Evolutionary conservation across 2,888 invertebrate species (phyloP).

Genomic region (Agrotis clavis): DNA sequence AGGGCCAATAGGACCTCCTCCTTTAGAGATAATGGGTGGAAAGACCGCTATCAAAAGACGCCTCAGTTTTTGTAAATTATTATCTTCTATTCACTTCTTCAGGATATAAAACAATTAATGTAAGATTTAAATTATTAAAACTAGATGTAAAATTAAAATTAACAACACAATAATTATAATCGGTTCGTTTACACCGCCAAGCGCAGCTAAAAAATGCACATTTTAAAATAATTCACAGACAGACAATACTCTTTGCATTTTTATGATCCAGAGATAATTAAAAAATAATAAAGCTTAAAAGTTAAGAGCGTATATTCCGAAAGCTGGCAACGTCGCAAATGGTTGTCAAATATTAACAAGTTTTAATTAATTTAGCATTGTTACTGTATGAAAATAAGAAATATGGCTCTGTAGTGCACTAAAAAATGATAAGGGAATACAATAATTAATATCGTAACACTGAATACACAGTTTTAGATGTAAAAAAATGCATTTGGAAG

Average conservation of each 20-base stretch:
- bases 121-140: conserved; percentile 6
- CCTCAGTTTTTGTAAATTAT: conserved; percentile 78
- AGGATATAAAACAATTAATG: neutral
- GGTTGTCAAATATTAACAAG: too few species aligned
- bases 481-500: too few species aligned
- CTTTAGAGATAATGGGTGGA: conserved; percentile 76
- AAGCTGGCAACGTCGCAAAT: too few species aligned
- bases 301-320: too few species aligned
- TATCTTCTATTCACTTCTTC: neutral
- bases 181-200: neutral
- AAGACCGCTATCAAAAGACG: conserved; percentile 74
- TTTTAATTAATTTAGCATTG: too few species aligned
- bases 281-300: neutral
- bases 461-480: too few species aligned
- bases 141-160: neutral
- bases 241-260: neutral
- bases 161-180: neutral
- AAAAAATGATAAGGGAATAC: too few species aligned
- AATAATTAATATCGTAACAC: too few species aligned
- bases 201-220: neutral
- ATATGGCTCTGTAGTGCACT: too few species aligned
- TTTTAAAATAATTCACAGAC: neutral
- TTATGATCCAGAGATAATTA: neutral
- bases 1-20: conserved; percentile 70
- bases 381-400: too few species aligned